Conservation (phyloP, 2,797 vertebrate genomes). For the Chiroxiphia lanceolata region DNA sequence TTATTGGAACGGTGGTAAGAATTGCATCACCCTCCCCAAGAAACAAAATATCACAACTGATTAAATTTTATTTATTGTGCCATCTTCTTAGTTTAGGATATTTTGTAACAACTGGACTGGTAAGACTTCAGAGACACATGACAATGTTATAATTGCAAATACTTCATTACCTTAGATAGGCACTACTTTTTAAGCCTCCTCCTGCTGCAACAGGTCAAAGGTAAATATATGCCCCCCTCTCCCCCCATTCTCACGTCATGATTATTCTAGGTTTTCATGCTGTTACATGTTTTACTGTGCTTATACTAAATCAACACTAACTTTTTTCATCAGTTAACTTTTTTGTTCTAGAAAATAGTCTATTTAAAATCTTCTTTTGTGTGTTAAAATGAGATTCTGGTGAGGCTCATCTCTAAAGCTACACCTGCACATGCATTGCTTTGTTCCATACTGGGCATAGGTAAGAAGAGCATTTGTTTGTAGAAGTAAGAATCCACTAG, state of each 20-base stretch:
- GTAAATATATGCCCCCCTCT: not conserved
- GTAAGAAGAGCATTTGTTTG: not conserved
- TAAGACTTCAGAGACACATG: not conserved
- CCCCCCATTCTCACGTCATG: not conserved
- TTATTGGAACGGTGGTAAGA: not conserved
- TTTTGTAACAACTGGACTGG: not conserved
- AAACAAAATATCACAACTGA: not conserved
- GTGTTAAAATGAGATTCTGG: not conserved
- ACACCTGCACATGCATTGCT: not conserved
- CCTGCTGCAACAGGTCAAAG: not conserved
- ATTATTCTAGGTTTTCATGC: not conserved
- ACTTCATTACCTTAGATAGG: not conserved
- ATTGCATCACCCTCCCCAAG: not conserved
- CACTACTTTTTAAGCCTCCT: not conserved
- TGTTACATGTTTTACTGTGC: not conserved
- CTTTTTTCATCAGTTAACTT: not conserved
- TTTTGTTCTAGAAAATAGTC: not conserved
- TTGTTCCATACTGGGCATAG: not conserved
- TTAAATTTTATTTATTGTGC: not conserved
- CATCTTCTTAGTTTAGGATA: not conserved
- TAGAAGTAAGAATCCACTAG: not conserved
- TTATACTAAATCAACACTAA: not conserved
- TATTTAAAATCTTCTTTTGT: not conserved
- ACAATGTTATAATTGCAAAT: not conserved
- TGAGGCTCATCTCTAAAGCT: not conserved